phyloP scores from a whole-genome alignment of 1,140 invertebrate species.

The Choristoneura fumiferana region DNA sequence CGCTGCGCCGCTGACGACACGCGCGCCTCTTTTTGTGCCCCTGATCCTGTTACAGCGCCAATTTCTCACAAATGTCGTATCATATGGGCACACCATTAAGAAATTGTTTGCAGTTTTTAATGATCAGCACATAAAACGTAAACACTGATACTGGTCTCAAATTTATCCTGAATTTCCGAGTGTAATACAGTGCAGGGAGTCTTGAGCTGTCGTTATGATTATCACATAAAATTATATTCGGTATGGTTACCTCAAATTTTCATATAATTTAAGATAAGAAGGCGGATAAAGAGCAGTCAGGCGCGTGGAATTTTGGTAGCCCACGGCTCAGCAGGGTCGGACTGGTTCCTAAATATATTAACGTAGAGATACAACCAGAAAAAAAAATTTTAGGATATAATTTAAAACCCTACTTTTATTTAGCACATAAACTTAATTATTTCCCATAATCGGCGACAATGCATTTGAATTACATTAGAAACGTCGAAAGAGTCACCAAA shows the following conservation, averaged over 20 bases:
- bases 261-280: constrained; percentile 33
- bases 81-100: constrained; percentile 55
- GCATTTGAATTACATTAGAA: not conserved
- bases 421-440: too few species aligned
- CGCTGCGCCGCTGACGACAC: constrained; percentile 66
- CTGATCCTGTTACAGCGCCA: constrained; percentile 68
- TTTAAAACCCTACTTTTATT: not conserved
- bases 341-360: constrained; percentile 25
- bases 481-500: too few species aligned
- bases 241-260: constrained; percentile 10
- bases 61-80: constrained; percentile 68
- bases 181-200: not conserved
- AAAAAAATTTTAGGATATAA: too few species aligned
- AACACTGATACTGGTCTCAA: not conserved
- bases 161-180: not conserved
- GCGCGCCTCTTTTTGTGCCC: constrained; percentile 60
- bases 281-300: constrained; percentile 34
- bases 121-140: constrained; percentile 4
- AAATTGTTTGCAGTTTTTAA: constrained; percentile 58
- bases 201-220: constrained; percentile 14
- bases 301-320: constrained; percentile 57
- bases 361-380: not conserved
- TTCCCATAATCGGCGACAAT: too few species aligned
- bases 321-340: constrained; percentile 45
- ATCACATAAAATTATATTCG: constrained; percentile 16